Percentiles rank a stretch among this genome's conserved stretches.
Conservation (phyloP, 2,888 invertebrate species). For the Caenorhabditis sp. region DNA sequence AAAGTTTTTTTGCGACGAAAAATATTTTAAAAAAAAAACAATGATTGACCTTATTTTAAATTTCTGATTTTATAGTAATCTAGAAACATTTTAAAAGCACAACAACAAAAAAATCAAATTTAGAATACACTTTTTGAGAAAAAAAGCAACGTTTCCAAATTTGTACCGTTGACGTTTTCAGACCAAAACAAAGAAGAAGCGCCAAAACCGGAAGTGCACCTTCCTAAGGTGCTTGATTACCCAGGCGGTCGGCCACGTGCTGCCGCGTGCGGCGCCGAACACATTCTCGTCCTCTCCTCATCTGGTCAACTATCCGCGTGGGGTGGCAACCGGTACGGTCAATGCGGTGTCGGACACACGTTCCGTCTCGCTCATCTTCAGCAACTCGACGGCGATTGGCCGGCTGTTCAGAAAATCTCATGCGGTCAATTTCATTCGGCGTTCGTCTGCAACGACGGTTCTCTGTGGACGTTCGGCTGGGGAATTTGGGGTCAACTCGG, state of each 20-base stretch:
- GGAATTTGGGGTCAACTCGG: constrained; percentile 64
- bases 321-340: constrained; percentile 64
- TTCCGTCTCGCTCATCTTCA: constrained; percentile 37
- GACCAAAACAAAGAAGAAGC: background rate
- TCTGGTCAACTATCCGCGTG: constrained; percentile 56
- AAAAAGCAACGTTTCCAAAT: constrained; percentile 18
- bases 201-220: constrained; percentile 16
- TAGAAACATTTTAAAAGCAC: too few species aligned
- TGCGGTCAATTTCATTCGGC: constrained; percentile 67
- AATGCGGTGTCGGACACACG: constrained; percentile 64
- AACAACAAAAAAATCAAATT: too few species aligned
- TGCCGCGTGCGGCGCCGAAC: constrained; percentile 63
- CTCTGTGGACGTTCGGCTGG: constrained; percentile 65
- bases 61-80: too few species aligned
- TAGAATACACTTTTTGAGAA: too few species aligned
- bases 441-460: constrained; percentile 50
- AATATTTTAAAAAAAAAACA: too few species aligned
- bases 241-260: constrained; percentile 45
- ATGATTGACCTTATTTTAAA: too few species aligned
- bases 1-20: background rate
- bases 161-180: background rate
- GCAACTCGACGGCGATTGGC: constrained; percentile 55
- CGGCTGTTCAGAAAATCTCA: constrained; percentile 44
- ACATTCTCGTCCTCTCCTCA: constrained; percentile 55
- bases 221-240: constrained; percentile 26